Percentiles rank a stretch among this genome's conserved stretches.
Evolutionary conservation across 2,888 invertebrate species (phyloP).

Genomic region (Oasisia sp.): DNA sequence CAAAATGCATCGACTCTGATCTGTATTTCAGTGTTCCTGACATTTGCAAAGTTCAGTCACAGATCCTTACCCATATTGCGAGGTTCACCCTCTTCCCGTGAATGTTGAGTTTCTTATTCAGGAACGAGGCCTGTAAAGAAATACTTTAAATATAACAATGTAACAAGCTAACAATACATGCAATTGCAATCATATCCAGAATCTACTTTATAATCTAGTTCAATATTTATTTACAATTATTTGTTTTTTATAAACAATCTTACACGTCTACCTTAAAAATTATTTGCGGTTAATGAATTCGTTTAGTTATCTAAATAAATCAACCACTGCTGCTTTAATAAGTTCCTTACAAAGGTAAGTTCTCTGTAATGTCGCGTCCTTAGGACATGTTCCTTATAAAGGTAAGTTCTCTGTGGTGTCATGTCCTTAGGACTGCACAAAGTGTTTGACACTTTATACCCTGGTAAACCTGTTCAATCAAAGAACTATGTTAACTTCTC

Average conservation of each 20-base stretch:
- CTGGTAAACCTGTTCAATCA: too few relatives aligned
- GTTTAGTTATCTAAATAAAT: conserved; percentile 17
- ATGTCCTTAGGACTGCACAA: too few relatives aligned
- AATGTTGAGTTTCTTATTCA: conserved; percentile 91
- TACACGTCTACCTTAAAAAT: not conserved
- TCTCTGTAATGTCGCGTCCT: too few relatives aligned
- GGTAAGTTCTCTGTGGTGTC: too few relatives aligned
- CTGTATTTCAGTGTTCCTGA: not conserved
- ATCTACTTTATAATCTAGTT: not conserved
- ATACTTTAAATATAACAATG: conserved; percentile 28
- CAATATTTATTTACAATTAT: not conserved
- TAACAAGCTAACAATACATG: too few relatives aligned
- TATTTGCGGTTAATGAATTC: not conserved
- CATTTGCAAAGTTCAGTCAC: conserved; percentile 28
- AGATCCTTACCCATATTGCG: conserved; percentile 81
- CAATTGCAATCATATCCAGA: not conserved
- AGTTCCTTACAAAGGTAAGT: not conserved
- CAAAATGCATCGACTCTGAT: not conserved
- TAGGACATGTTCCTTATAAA: not conserved
- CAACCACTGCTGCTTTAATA: not conserved
- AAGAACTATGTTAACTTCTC: too few relatives aligned
- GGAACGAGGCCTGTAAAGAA: conserved; percentile 86
- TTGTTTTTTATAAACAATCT: not conserved
- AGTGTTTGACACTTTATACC: too few relatives aligned
- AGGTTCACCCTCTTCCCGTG: conserved; percentile 89